Conservation (phyloP, 1,140 invertebrate genomes). For the Wiebesia pumilae region DNA sequence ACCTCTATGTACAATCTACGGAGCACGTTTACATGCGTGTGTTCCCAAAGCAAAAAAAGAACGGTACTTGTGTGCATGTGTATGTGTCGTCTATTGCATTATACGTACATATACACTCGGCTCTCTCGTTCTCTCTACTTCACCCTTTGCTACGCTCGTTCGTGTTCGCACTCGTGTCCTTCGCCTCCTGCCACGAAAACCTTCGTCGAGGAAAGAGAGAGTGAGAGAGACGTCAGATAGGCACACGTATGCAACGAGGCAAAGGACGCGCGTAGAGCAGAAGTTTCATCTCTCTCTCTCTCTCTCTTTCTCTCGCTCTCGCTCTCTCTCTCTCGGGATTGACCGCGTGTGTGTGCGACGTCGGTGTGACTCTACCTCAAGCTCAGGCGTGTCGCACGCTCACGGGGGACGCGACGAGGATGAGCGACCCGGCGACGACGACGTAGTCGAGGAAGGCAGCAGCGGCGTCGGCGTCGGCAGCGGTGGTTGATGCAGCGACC, state of each 20-base stretch:
- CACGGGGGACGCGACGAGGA: conserved; percentile 13
- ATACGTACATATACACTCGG: neutral
- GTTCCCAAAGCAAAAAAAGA: conserved; percentile 18
- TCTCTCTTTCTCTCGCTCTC: neutral
- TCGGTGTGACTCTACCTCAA: conserved; percentile 10
- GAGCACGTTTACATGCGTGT: conserved; percentile 12
- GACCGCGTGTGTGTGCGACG: neutral
- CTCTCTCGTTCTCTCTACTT: neutral
- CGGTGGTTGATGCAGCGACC: conserved; percentile 61
- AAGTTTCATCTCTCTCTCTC: neutral
- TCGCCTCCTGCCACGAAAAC: neutral
- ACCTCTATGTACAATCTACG: neutral
- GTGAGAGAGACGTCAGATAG: neutral
- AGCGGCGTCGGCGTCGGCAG: conserved; percentile 65
- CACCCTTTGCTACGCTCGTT: neutral
- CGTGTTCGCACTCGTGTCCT: neutral
- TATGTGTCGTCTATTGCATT: neutral
- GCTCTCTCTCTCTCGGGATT: neutral
- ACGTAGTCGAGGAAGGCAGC: conserved; percentile 64
- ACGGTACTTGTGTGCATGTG: neutral
- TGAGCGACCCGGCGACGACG: conserved; percentile 15
- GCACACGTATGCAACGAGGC: neutral
- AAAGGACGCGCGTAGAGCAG: conserved; percentile 2
- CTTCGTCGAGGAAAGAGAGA: conserved; percentile 1
- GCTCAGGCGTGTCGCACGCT: conserved; percentile 6